Evolutionary conservation across 1,140 invertebrate genomes (phyloP), one percentile per base, ranked within the genome.

Genomic region (Harpegnathos saltator): DNA sequence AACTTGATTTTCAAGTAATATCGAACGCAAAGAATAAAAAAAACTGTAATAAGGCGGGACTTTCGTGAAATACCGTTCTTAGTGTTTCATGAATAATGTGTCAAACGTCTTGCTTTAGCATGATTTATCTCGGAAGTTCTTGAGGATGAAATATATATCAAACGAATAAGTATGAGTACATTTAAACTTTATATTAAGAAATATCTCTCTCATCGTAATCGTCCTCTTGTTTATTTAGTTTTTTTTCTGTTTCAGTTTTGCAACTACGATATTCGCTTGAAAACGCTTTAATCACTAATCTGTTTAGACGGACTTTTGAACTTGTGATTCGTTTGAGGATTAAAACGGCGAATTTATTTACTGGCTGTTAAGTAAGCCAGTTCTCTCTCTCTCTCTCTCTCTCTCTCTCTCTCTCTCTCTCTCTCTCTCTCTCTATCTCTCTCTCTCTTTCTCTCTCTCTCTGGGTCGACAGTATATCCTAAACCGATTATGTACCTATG

Each of bases 401-500:
- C n/a, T n/a, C n/a, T n/a, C n/a, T n/a, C n/a, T n/a, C n/a, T n/a
- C n/a, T n/a, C n/a, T n/a, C n/a, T n/a, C n/a, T n/a, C n/a, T n/a
- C n/a, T n/a, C n/a, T n/a, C n/a, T n/a, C n/a, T n/a, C n/a, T n/a
- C n/a, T n/a, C n/a, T n/a, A n/a, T n/a, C n/a, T n/a, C n/a, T n/a
- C n/a, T n/a, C n/a, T n/a, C n/a, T n/a, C n/a, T n/a, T n/a, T n/a
- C n/a, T n/a, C n/a, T n/a, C n/a, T n/a, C n/a, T n/a, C n/a, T 1
- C n/a, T 19, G 22, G 22, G 22, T 12, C 29, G 29, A 52, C n/a
- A 38, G 22, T 59, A 69, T 62, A 74, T 48, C 14, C 54, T 59
- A 80, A 80, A 80, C 75, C 22, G 75, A 80, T 78, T 69, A 58
- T 59, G 75, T 59, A 80, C 24, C 24, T 71, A 80, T 7, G 33